phyloP scores from a whole-genome alignment of 2,888 invertebrate genomes.

The Cerastis rubricosa region DNA sequence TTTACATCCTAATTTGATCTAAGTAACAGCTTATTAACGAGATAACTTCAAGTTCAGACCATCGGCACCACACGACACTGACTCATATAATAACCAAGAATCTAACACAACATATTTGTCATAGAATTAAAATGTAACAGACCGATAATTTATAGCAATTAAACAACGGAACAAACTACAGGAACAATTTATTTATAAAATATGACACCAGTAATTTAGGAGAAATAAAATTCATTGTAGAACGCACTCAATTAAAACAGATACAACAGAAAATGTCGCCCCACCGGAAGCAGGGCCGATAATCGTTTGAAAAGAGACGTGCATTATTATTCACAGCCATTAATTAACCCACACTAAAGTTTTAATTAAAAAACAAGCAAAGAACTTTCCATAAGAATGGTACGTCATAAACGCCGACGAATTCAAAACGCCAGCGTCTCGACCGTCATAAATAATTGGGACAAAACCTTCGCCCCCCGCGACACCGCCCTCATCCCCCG shows the following conservation, averaged over 20 bases:
- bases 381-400: slow-evolving; percentile 86
- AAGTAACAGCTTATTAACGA: slow-evolving; percentile 50
- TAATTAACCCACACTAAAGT: slow-evolving; percentile 89
- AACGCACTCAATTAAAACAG: slow-evolving; percentile 58
- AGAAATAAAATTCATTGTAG: slow-evolving; percentile 48
- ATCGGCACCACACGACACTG: slow-evolving; percentile 47
- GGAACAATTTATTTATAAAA: slow-evolving; percentile 55
- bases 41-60: slow-evolving; percentile 52
- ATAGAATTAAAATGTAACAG: slow-evolving; percentile 56
- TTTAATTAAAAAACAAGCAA: slow-evolving; percentile 87
- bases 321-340: slow-evolving; percentile 80
- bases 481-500: slow-evolving; percentile 75
- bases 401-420: slow-evolving; percentile 86
- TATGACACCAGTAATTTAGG: slow-evolving; percentile 49
- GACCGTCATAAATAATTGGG: slow-evolving; percentile 90
- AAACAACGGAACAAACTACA: slow-evolving; percentile 48
- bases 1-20: slow-evolving; percentile 41
- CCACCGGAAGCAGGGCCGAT: slow-evolving; percentile 70
- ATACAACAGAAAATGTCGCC: slow-evolving; percentile 61
- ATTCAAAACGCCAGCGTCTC: slow-evolving; percentile 88
- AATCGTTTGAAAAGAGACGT: slow-evolving; percentile 69
- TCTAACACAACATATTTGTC: slow-evolving; percentile 47
- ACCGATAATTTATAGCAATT: slow-evolving; percentile 50
- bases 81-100: slow-evolving; percentile 36
- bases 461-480: slow-evolving; percentile 85